A percentile compares a stretch with the other conserved stretches of the same genome.
phyloP scores from a whole-genome alignment of 2,113 vertebrate genomes.

The Macrotis lagotis region DNA sequence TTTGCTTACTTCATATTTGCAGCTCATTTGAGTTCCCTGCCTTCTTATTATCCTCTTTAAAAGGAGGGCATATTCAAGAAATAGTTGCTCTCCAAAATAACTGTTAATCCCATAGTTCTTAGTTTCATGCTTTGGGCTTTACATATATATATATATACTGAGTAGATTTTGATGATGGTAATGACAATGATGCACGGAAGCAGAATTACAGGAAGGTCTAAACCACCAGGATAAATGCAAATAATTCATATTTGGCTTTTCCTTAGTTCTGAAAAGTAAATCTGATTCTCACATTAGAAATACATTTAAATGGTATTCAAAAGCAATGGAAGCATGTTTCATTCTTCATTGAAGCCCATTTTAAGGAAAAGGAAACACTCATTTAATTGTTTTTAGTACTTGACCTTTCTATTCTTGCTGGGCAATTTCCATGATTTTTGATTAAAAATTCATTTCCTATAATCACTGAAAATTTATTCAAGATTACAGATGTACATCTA shows the following conservation, averaged over 20 bases:
- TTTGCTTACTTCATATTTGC: slow-evolving; percentile 18
- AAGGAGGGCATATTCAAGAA: slow-evolving; percentile 19
- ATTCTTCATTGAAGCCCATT: slow-evolving; percentile 77
- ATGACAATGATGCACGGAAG: neutral
- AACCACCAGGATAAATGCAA: neutral
- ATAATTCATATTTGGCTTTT: slow-evolving; percentile 3
- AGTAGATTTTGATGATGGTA: neutral
- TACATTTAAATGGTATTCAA: slow-evolving; percentile 64
- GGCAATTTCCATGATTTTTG: slow-evolving; percentile 76
- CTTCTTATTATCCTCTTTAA: neutral
- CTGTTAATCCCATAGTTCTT: slow-evolving; percentile 15
- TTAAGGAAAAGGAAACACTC: slow-evolving; percentile 71
- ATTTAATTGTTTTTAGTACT: slow-evolving; percentile 79
- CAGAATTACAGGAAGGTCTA: neutral
- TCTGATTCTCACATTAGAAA: slow-evolving; percentile 63
- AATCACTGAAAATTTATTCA: slow-evolving; percentile 42
- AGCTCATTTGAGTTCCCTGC: slow-evolving; percentile 46
- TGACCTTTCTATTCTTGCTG: slow-evolving; percentile 79
- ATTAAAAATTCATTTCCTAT: slow-evolving; percentile 63
- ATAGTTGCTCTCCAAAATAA: slow-evolving; percentile 36
- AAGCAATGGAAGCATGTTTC: slow-evolving; percentile 74
- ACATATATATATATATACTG: neutral
- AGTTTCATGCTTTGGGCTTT: neutral
- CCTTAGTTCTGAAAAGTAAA: slow-evolving; percentile 39
- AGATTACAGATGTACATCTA: slow-evolving; percentile 16